Conservation (phyloP, 2,797 vertebrate genomes). For the Propithecus perrieri region DNA sequence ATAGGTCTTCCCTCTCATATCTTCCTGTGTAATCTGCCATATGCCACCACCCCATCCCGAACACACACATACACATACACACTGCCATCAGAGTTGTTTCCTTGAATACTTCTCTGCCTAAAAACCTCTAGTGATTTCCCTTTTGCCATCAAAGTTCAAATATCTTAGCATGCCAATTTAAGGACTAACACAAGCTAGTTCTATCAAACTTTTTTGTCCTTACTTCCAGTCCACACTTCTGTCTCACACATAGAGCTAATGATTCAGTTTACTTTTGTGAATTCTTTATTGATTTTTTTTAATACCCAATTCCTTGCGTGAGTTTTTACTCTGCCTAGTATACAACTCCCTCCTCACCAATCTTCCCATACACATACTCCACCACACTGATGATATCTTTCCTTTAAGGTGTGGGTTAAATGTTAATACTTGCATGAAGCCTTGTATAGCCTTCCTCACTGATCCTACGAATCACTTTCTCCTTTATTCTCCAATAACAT, state of each 20-base stretch:
- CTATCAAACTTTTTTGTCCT: not conserved
- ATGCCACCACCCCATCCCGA: not conserved
- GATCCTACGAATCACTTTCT: not conserved
- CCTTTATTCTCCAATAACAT: conserved; percentile 1
- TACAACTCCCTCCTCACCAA: not conserved
- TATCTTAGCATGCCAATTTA: not conserved
- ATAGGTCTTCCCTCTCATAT: not conserved
- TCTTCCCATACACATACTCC: not conserved
- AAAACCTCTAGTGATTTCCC: not conserved
- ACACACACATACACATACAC: not conserved
- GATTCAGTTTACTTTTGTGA: not conserved
- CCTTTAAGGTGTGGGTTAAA: not conserved
- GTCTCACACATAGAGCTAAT: not conserved
- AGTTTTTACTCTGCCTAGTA: not conserved
- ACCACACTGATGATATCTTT: not conserved
- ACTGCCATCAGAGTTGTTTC: not conserved
- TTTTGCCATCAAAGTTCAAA: not conserved
- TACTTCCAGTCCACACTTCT: not conserved
- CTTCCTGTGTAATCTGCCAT: not conserved
- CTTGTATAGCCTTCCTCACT: not conserved
- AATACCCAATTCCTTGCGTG: not conserved
- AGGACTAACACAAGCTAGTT: not conserved
- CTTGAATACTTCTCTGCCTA: not conserved
- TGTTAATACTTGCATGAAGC: not conserved
- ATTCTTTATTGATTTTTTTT: not conserved